phyloP scores from a whole-genome alignment of 2,113 vertebrate genomes.

The Mesitornis unicolor region DNA sequence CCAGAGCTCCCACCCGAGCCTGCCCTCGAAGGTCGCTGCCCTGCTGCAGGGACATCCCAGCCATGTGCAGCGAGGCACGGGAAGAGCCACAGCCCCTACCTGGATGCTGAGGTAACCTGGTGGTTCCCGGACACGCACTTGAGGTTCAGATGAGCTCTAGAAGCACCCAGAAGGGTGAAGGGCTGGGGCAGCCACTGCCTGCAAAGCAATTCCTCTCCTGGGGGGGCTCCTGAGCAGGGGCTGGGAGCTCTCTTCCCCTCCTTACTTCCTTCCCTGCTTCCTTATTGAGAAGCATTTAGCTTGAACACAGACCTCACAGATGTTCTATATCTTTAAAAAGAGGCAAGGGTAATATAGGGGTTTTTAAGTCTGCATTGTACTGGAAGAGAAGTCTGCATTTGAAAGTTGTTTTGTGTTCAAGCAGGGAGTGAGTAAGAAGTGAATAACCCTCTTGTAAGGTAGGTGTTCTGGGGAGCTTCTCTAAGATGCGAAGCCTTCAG shows the following conservation, averaged over 20 bases:
- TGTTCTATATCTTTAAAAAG: background rate
- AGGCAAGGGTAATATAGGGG: background rate
- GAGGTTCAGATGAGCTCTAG: background rate
- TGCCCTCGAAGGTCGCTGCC: accelerated
- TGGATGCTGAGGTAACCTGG: background rate
- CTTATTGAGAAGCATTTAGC: background rate
- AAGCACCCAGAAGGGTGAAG: background rate
- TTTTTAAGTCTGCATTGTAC: background rate
- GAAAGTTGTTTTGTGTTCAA: background rate
- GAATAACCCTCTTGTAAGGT: background rate
- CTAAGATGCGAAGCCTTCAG: background rate
- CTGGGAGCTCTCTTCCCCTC: background rate
- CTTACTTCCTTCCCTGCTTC: background rate
- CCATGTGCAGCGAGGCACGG: background rate
- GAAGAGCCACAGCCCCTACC: background rate
- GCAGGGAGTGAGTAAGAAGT: background rate
- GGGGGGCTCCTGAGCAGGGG: background rate
- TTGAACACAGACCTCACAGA: background rate
- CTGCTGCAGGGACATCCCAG: background rate
- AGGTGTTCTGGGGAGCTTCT: background rate
- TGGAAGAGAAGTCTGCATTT: background rate
- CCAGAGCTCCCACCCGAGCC: background rate
- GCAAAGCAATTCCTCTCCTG: background rate
- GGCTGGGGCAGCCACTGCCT: background rate
- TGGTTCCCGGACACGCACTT: background rate